Conservation (phyloP, 2,797 vertebrate species). For the Notolepis coatsorum region DNA sequence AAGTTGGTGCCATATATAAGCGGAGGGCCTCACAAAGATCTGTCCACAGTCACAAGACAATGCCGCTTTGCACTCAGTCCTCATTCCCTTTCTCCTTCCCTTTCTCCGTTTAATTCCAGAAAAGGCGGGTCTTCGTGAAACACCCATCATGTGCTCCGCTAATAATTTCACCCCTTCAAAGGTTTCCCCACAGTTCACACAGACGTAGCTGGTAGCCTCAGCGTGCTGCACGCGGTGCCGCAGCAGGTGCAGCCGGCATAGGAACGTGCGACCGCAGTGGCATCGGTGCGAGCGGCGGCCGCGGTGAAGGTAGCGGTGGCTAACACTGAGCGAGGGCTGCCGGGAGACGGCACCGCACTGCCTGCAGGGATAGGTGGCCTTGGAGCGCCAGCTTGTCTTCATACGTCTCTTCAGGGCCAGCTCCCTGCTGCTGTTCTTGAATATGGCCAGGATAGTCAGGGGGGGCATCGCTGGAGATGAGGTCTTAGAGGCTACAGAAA, state of each 20-base stretch:
- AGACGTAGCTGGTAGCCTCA: slow-evolving; percentile 79
- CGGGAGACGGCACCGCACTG: slow-evolving; percentile 80
- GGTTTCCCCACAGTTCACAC: slow-evolving; percentile 80
- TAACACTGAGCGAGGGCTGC: slow-evolving; percentile 75
- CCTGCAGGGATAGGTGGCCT: slow-evolving; percentile 72
- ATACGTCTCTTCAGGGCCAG: no score
- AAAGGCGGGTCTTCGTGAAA: background rate
- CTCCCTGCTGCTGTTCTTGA: no score
- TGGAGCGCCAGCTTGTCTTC: slow-evolving; percentile 74
- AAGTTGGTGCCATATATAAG: slow-evolving; percentile 82
- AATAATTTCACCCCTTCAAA: slow-evolving; percentile 80
- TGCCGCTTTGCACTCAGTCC: slow-evolving; percentile 66
- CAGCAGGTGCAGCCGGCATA: slow-evolving; percentile 79
- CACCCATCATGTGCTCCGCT: slow-evolving; percentile 67
- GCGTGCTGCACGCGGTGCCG: slow-evolving; percentile 84
- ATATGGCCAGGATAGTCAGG: slow-evolving; percentile 57
- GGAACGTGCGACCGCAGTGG: slow-evolving; percentile 80
- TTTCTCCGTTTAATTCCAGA: no score
- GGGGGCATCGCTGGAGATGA: slow-evolving; percentile 14
- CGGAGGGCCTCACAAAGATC: slow-evolving; percentile 75
- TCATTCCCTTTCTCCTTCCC: slow-evolving; percentile 48
- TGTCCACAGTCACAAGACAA: slow-evolving; percentile 79
- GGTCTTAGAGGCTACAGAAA: background rate
- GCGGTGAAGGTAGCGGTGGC: slow-evolving; percentile 81
- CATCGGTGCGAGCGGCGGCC: slow-evolving; percentile 72